Percentiles rank a stretch among this genome's conserved stretches.
Conservation (phyloP, 2,113 vertebrate species). For the Benitochromis conjunctus region DNA sequence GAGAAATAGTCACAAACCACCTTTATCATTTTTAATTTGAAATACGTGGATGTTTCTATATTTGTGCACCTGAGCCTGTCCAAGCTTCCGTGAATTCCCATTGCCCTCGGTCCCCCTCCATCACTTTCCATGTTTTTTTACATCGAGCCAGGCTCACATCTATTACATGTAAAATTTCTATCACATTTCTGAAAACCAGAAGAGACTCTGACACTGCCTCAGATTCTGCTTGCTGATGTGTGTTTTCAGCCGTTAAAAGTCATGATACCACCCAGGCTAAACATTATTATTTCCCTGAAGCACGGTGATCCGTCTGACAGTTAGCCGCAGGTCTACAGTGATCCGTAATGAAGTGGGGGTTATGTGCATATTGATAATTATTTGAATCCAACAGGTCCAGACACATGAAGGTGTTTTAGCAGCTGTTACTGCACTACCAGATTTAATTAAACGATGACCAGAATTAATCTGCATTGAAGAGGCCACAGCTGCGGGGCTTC, state of each 20-base stretch:
- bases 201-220: background rate
- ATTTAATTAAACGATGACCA: conserved; percentile 50
- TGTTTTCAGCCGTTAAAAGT: background rate
- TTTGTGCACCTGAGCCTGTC: background rate
- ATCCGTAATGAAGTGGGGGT: background rate
- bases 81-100: background rate
- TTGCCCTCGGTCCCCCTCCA: background rate
- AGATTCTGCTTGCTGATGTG: background rate
- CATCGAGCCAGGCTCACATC: background rate
- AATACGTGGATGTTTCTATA: background rate
- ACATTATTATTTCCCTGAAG: background rate
- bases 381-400: conserved; percentile 34
- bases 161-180: conserved; percentile 20
- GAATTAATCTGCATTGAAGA: conserved; percentile 51
- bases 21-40: background rate
- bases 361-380: background rate
- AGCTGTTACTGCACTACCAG: conserved; percentile 14
- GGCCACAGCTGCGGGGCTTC: conserved; percentile 54
- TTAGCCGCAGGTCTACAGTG: background rate
- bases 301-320: background rate
- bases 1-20: background rate
- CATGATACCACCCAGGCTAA: background rate
- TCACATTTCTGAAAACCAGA: conserved; percentile 9
- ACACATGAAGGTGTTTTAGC: conserved; percentile 34
- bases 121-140: background rate